These are phyloP conservation scores for Mantis religiosa DNA, from an alignment of 2,888 invertebrate genomes.

Conservation along the genomic window DNA sequence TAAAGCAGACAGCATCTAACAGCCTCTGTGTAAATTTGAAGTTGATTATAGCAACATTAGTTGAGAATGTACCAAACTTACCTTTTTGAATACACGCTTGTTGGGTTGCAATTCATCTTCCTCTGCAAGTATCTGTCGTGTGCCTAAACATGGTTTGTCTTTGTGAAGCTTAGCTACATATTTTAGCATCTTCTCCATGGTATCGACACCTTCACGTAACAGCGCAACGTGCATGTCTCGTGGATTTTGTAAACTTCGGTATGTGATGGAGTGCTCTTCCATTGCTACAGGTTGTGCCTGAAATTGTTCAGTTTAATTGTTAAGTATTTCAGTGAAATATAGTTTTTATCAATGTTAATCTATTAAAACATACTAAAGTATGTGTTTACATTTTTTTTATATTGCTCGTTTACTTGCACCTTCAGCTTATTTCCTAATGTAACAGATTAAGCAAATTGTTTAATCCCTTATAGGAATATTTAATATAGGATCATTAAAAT, in stretches of 20 bases:
- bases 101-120: constrained; percentile 93
- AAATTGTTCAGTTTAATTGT: constrained; percentile 28
- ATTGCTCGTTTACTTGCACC: too few relatives aligned
- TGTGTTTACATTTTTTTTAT: too few relatives aligned
- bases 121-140: constrained; percentile 83
- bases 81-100: constrained; percentile 92
- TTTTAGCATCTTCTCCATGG: constrained; percentile 78
- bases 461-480: too few relatives aligned
- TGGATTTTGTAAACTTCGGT: constrained; percentile 67
- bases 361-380: too few relatives aligned
- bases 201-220: constrained; percentile 70
- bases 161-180: constrained; percentile 72
- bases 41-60: background rate
- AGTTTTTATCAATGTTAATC: too few relatives aligned
- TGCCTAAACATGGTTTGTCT: constrained; percentile 77
- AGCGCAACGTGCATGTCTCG: constrained; percentile 67
- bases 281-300: constrained; percentile 68
- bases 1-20: too few relatives aligned
- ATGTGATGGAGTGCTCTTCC: constrained; percentile 64
- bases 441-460: too few relatives aligned
- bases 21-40: too few relatives aligned
- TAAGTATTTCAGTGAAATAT: background rate
- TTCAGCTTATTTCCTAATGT: too few relatives aligned
- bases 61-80: constrained; percentile 38
- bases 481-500: too few relatives aligned